Evolutionary conservation across 2,113 vertebrate genomes (phyloP).

Genomic region (Sterrhoptilus dennistouni): DNA sequence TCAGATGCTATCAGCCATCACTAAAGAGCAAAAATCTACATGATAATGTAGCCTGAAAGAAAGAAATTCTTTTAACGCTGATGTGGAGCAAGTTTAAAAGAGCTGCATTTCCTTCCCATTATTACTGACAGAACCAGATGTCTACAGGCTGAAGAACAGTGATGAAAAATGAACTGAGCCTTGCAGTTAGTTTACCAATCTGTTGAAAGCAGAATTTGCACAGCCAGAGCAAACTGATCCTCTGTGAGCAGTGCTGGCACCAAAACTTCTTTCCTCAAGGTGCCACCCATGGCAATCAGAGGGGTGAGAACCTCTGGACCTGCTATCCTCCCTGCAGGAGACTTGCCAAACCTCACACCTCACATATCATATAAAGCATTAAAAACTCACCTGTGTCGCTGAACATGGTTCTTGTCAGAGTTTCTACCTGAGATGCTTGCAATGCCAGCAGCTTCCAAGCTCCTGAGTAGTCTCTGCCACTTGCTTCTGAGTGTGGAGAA

Average conservation of each 20-base stretch:
- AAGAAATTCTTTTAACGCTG: background rate
- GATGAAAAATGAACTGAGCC: background rate
- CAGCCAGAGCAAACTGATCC: background rate
- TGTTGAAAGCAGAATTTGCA: background rate
- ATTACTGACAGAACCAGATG: background rate
- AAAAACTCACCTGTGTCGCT: slow-evolving; percentile 5
- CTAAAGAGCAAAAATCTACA: background rate
- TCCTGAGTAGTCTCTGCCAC: background rate
- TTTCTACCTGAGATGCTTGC: fast-evolving
- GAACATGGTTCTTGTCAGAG: background rate
- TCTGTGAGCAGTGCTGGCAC: fast-evolving
- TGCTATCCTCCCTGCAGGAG: background rate
- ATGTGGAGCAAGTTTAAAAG: background rate
- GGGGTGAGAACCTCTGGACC: background rate
- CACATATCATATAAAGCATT: fast-evolving
- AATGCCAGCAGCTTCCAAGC: background rate
- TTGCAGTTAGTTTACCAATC: background rate
- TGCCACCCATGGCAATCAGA: background rate
- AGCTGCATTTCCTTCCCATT: background rate
- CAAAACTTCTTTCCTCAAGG: background rate
- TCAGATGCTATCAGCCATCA: background rate
- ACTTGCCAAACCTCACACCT: background rate
- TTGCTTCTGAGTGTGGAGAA: background rate
- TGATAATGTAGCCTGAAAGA: background rate
- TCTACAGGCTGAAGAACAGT: background rate